Base-by-base conservation (phyloP, 2,113 vertebrate species). In the Pomatostomus ruficeps region DNA sequence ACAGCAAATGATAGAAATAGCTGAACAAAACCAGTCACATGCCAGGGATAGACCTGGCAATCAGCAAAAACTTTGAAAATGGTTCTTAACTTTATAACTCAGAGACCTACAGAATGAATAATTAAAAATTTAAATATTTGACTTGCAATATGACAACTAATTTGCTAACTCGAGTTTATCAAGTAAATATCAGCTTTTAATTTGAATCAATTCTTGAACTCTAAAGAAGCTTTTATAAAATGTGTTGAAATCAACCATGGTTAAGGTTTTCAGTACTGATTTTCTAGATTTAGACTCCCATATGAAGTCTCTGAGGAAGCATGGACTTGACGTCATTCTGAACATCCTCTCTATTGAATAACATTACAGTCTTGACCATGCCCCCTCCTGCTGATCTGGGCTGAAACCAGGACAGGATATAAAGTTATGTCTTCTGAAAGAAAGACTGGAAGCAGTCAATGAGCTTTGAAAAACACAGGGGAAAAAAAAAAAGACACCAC, bases 401-500 rank as follows among this genome's bases (percentile, higher is more conserved):
- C 24, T 0, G 1, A 82, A 89, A 35, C 16, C 33, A 67, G 16
- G 20, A 45, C 24, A 46, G 25, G 29, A 52, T 8, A 55, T 28
- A 13, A 62, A 48, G 2, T 55, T 51, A 22, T 40, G 3, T 36
- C 3, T 66, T 73, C 14, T 5, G 1, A 57, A 67, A 85, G 4
- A 11, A 82, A 88, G 7, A 3, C 7, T 15, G 8, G 7, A 52
- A 61, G 45, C 4, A 36, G 22, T 6, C 8, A 52, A 46, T 54
- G 17, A 57, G 3, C 40, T 80, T 55, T 67, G 14, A 75, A 82
- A 88, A 80, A 63, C 14, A 5, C 6, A 74, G 10, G 10, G 4
- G 3, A 43, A 65, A 14, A 5, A 24, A 4, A 7, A 42, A 17
- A 7, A 36, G 1, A 38, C 17, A 33, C 3, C 3, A 42, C 3